Evolutionary conservation across 2,113 vertebrate species (phyloP).

Genomic region (Saimiri boliviensis): DNA sequence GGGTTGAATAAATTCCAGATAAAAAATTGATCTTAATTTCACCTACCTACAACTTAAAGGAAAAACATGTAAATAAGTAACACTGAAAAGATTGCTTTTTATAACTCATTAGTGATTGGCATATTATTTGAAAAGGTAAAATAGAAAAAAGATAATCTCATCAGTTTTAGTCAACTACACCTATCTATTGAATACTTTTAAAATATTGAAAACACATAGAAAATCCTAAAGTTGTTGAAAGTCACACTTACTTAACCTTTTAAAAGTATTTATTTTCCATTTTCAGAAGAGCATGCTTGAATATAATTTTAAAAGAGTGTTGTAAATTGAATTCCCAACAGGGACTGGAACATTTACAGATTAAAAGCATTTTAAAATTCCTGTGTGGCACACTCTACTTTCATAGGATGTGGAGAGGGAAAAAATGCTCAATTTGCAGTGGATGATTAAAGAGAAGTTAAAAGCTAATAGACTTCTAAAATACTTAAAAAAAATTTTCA

Average conservation of each 20-base stretch:
- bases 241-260: background rate
- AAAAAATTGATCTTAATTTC: background rate
- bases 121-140: background rate
- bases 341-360: background rate
- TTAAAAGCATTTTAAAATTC: constrained; percentile 29
- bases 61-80: background rate
- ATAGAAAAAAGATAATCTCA: background rate
- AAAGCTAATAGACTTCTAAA: background rate
- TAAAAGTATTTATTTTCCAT: background rate
- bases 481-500: background rate
- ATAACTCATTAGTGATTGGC: background rate
- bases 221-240: background rate
- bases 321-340: background rate
- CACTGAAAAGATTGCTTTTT: background rate
- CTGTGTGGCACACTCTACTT: background rate
- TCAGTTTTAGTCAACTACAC: background rate
- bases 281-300: constrained; percentile 1
- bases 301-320: constrained; percentile 1
- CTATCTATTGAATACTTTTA: background rate
- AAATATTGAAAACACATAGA: background rate
- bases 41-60: background rate
- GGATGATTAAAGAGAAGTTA: background rate
- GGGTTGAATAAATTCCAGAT: background rate
- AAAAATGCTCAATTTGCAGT: background rate
- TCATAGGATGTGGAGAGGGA: background rate